These are phyloP conservation scores for Lepus oiostolus DNA, from an alignment of 2,797 vertebrate species.

Conservation along the genomic window DNA sequence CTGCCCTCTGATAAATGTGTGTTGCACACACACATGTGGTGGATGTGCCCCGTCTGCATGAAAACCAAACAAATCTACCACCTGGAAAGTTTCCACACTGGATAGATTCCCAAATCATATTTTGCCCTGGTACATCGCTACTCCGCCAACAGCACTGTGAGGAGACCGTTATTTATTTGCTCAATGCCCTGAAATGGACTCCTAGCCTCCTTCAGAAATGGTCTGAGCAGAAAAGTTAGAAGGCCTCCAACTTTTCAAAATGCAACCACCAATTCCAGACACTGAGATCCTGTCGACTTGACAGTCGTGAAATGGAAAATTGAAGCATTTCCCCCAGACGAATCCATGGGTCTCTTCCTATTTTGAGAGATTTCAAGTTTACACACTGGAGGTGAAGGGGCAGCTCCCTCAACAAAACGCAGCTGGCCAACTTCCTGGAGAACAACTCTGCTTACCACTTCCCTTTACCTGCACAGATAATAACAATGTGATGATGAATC, in stretches of 20 bases:
- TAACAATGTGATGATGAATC: fast-evolving
- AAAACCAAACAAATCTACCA: background rate
- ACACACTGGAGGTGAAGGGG: background rate
- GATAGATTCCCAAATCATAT: background rate
- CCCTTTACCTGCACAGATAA: background rate
- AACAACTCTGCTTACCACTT: background rate
- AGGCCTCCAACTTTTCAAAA: background rate
- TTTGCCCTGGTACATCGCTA: background rate
- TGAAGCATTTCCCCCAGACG: background rate
- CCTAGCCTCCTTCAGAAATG: slow-evolving; percentile 23
- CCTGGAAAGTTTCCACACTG: slow-evolving; percentile 56
- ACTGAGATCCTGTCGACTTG: background rate
- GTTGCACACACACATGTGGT: background rate
- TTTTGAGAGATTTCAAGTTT: background rate
- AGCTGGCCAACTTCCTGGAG: background rate
- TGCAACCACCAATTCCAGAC: background rate
- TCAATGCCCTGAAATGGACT: background rate
- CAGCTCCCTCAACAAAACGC: background rate
- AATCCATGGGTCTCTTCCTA: background rate
- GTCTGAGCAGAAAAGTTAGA: background rate
- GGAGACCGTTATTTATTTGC: background rate
- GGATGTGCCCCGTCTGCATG: background rate
- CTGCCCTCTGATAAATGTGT: slow-evolving; percentile 1
- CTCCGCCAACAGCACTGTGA: background rate
- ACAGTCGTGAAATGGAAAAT: background rate